These are phyloP conservation scores for Phrixothrix hirtus DNA, from an alignment of 2,888 invertebrate species.

Conservation along the genomic window DNA sequence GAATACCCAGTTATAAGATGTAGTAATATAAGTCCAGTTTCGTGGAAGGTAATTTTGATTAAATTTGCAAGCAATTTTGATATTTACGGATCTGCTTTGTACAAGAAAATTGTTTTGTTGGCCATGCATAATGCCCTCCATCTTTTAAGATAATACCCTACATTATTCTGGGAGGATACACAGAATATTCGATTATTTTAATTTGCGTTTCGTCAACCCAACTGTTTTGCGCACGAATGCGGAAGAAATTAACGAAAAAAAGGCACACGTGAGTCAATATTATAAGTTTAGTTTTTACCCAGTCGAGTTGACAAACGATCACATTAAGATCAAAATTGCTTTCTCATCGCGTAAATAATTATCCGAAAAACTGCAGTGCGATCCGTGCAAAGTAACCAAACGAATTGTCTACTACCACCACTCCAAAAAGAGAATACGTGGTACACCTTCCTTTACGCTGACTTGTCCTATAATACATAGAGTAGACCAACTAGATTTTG, in stretches of 20 bases:
- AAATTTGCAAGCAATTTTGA: neutral
- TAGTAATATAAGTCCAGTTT: slow-evolving; percentile 52
- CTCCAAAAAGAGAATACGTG: slow-evolving; percentile 35
- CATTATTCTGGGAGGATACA: no score
- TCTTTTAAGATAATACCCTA: no score
- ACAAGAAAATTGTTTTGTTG: slow-evolving; percentile 5
- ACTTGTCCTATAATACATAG: slow-evolving; percentile 46
- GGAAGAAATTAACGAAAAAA: no score
- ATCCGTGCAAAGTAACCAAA: slow-evolving; percentile 5
- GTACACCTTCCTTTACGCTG: slow-evolving; percentile 40
- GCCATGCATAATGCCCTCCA: no score
- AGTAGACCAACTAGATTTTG: slow-evolving; percentile 33
- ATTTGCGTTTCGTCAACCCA: no score
- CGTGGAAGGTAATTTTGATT: slow-evolving; percentile 43
- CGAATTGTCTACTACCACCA: slow-evolving; percentile 12
- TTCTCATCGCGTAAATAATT: slow-evolving; percentile 16
- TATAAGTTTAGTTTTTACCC: slow-evolving; percentile 1
- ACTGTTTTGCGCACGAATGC: no score
- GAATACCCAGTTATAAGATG: slow-evolving; percentile 53
- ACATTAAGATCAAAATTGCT: slow-evolving; percentile 10
- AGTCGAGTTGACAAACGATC: no score
- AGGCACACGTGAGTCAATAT: no score
- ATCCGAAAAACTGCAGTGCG: slow-evolving; percentile 5
- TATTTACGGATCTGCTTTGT: neutral
- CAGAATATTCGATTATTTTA: no score